phyloP scores from a whole-genome alignment of 2,113 vertebrate genomes.

The Planiliza haematocheilus region DNA sequence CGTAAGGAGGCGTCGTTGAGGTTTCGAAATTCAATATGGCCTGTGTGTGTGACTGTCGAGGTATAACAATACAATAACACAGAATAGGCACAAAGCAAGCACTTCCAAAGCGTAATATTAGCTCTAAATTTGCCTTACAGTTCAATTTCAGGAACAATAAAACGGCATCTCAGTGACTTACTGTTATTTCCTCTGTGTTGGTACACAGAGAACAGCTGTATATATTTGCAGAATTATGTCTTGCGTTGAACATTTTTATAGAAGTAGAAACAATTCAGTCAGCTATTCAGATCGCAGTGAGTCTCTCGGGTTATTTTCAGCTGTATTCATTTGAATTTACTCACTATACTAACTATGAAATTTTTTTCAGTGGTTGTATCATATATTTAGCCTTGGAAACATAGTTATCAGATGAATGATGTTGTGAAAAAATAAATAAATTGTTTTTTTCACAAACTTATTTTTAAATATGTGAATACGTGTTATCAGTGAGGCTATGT shows the following conservation, averaged over 20 bases:
- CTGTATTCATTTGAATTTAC: too few species aligned
- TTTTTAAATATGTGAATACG: conserved; percentile 9
- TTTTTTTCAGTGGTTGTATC: too few species aligned
- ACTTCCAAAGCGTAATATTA: conserved; percentile 26
- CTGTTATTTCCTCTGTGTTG: conserved; percentile 19
- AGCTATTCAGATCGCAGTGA: too few species aligned
- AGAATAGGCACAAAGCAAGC: too few species aligned
- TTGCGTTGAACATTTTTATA: too few species aligned
- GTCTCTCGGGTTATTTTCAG: too few species aligned
- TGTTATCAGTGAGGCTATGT: conserved; percentile 5
- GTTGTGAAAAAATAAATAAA: too few species aligned
- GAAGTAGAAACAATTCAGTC: too few species aligned
- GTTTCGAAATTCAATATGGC: conserved; percentile 10
- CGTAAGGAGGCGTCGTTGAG: conserved; percentile 34
- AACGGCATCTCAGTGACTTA: conserved; percentile 21
- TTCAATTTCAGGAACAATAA: conserved; percentile 21
- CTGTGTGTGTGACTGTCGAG: background rate
- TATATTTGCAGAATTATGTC: background rate
- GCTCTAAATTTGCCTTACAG: conserved; percentile 7
- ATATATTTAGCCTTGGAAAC: too few species aligned
- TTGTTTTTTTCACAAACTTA: background rate
- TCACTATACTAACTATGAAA: too few species aligned
- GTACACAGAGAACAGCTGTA: too few species aligned
- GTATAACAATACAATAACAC: background rate
- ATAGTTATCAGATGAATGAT: too few species aligned